Evolutionary conservation across 2,888 invertebrate genomes (phyloP).

Genomic region (Ischnura elegans): DNA sequence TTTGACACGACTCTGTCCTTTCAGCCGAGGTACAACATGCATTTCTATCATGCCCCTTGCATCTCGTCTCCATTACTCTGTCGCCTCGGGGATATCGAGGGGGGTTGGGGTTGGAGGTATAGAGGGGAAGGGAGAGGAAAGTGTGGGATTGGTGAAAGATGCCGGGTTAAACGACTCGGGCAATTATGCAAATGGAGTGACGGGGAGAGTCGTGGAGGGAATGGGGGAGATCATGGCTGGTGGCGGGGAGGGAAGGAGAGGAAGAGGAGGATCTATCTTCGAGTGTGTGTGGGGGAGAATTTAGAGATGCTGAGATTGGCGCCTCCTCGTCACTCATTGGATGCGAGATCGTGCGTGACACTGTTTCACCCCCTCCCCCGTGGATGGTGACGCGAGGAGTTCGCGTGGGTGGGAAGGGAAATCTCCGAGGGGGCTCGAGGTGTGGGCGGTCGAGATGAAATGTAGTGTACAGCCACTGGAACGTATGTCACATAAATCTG

Average conservation of each 20-base stretch:
- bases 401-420: background rate
- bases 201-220: background rate
- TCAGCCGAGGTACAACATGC: background rate
- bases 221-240: background rate
- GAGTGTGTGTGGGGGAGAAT: background rate
- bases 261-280: too few relatives aligned
- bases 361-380: constrained; percentile 44
- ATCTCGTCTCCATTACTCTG: background rate
- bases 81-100: background rate
- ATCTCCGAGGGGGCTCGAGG: too few relatives aligned
- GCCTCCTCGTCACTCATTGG: background rate
- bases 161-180: constrained; percentile 53
- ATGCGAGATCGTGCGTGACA: constrained; percentile 61
- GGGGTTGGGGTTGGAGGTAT: background rate
- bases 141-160: constrained; percentile 64
- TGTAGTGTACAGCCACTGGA: too few relatives aligned
- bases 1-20: background rate
- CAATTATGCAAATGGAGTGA: constrained; percentile 61
- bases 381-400: background rate
- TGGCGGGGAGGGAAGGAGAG: background rate
- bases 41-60: background rate
- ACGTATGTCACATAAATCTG: too few relatives aligned
- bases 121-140: background rate
- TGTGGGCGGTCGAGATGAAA: too few relatives aligned
- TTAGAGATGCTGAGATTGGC: background rate